Conservation (phyloP, 2,797 vertebrate species). For the Holocentrus rufus region DNA sequence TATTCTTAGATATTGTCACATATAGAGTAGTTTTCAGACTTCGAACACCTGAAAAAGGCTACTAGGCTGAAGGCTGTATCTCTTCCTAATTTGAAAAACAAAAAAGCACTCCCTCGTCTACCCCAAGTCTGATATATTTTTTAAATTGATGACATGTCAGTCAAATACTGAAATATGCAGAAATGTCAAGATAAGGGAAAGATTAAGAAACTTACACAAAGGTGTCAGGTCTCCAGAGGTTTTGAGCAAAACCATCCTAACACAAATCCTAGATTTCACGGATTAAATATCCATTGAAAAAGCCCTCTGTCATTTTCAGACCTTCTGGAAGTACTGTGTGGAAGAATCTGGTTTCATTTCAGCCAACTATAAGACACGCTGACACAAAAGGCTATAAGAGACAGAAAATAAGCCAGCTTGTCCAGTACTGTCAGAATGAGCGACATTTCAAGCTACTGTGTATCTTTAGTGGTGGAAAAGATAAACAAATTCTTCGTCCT, state of each 20-base stretch:
- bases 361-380: conserved; percentile 74
- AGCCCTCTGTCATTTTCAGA: conserved; percentile 32
- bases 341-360: conserved; percentile 64
- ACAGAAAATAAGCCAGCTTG: conserved; percentile 76
- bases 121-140: not conserved
- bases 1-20: no score
- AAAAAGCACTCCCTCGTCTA: not conserved
- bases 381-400: conserved; percentile 75
- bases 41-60: no score
- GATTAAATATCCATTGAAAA: conserved; percentile 39
- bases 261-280: conserved; percentile 44
- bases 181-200: not conserved
- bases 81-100: not conserved
- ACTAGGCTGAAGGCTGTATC: not conserved
- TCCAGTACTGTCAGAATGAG: conserved; percentile 75
- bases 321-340: conserved; percentile 7
- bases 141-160: not conserved
- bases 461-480: not conserved
- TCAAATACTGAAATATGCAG: not conserved
- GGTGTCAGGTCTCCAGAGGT: conserved; percentile 50
- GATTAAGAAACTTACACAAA: conserved; percentile 54
- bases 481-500: not conserved
- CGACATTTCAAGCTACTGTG: conserved; percentile 66
- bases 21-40: no score
- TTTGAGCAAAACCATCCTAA: conserved; percentile 51